Percentiles rank a stretch among this genome's conserved stretches.
Conservation (phyloP, 2,888 invertebrate species). For the Acronicta alni region DNA sequence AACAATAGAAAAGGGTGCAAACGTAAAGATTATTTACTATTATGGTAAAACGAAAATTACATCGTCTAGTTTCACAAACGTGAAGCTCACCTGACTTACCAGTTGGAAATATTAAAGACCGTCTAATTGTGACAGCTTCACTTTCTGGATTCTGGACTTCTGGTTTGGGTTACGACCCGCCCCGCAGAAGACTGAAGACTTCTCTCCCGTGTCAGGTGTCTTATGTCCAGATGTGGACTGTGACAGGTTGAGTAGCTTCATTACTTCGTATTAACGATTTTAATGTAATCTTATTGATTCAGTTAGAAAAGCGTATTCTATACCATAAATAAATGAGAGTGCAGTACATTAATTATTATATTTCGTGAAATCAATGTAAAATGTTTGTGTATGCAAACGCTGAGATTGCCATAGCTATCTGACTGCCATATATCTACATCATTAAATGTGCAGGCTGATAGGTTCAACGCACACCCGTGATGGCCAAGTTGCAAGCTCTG, state of each 20-base stretch:
- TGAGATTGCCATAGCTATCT: too few species aligned
- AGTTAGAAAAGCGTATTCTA: too few species aligned
- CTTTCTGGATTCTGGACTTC: neutral
- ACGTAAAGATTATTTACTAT: neutral
- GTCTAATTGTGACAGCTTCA: neutral
- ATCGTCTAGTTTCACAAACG: neutral
- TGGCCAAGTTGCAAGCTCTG: too few species aligned
- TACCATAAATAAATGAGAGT: too few species aligned
- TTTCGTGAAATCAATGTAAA: too few species aligned
- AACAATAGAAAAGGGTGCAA: neutral
- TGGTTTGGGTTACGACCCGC: neutral
- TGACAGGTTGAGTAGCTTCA: neutral
- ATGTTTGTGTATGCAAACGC: too few species aligned
- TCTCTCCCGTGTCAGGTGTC: neutral
- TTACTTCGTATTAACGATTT: neutral
- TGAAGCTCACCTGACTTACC: neutral
- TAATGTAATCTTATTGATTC: too few species aligned
- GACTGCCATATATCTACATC: too few species aligned
- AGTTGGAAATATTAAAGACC: neutral
- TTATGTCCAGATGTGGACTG: slow-evolving; percentile 1
- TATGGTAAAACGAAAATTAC: neutral
- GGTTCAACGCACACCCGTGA: too few species aligned
- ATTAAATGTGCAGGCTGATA: too few species aligned
- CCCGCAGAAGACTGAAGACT: neutral
- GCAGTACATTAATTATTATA: too few species aligned